Evolutionary conservation across 2,797 vertebrate species (phyloP).

Genomic region (Dendrocincla fuliginosa): DNA sequence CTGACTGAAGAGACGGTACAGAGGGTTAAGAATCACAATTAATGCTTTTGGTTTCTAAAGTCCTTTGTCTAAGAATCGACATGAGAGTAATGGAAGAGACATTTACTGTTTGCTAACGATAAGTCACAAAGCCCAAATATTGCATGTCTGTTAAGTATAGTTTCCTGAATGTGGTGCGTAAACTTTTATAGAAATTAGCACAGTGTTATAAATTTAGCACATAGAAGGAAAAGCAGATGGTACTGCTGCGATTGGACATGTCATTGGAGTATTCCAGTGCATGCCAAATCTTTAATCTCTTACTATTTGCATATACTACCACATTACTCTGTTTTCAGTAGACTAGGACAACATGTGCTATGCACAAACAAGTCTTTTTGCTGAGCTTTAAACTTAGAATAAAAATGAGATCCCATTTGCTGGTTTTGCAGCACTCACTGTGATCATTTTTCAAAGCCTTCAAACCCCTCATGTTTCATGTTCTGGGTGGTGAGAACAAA

Average conservation of each 20-base stretch:
- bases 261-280: background rate
- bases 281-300: conserved; percentile 11
- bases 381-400: background rate
- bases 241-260: background rate
- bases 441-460: background rate
- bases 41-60: conserved; percentile 34
- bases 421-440: background rate
- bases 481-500: background rate
- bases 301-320: background rate
- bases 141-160: conserved; percentile 35
- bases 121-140: conserved; percentile 38
- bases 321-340: background rate
- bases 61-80: conserved; percentile 9
- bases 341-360: background rate
- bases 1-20: background rate
- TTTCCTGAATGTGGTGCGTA: conserved; percentile 2
- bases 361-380: background rate
- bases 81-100: conserved; percentile 22
- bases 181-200: conserved; percentile 25
- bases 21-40: background rate
- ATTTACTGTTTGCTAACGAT: conserved; percentile 46
- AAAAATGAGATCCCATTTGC: background rate
- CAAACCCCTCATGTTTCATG: background rate
- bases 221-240: conserved; percentile 36
- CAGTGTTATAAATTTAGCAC: conserved; percentile 31